A percentile compares a stretch with the other conserved stretches of the same genome.
Evolutionary conservation across 2,797 vertebrate genomes (phyloP).

Genomic region (Sebastes iracundus): DNA sequence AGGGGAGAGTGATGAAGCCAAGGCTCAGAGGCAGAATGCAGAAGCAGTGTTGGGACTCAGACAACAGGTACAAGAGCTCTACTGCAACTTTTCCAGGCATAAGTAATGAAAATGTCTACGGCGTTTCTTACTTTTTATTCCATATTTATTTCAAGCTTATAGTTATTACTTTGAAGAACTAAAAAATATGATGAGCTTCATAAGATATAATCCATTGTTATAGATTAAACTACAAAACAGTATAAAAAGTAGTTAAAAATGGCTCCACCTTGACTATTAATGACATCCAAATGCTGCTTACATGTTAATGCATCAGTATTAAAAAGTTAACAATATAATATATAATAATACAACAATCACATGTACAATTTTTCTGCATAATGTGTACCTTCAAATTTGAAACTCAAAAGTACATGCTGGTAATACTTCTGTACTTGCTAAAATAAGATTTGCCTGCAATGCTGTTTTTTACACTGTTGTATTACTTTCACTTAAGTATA

Average conservation of each 20-base stretch:
- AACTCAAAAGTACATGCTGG: neutral
- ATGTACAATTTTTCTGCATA: neutral
- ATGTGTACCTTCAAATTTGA: neutral
- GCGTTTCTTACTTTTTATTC: neutral
- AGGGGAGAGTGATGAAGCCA: conserved; percentile 90
- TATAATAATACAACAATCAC: neutral
- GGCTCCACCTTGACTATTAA: neutral
- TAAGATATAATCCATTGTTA: neutral
- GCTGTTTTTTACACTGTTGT: neutral
- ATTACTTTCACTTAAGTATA: neutral
- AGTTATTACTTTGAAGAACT: neutral
- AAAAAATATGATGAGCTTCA: neutral
- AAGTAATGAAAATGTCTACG: too few species aligned
- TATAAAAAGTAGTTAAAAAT: too few species aligned
- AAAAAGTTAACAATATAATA: neutral
- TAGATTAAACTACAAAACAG: neutral
- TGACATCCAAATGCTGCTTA: neutral
- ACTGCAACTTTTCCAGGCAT: neutral
- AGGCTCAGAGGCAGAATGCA: conserved; percentile 81
- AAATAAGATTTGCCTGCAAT: neutral
- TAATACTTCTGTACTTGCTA: neutral
- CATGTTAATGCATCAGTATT: neutral
- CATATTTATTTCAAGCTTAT: too few species aligned
- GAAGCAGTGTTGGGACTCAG: conserved; percentile 82
- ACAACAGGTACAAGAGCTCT: conserved; percentile 77